phyloP scores from a whole-genome alignment of 2,113 vertebrate genomes.

The Tragulus kanchil region DNA sequence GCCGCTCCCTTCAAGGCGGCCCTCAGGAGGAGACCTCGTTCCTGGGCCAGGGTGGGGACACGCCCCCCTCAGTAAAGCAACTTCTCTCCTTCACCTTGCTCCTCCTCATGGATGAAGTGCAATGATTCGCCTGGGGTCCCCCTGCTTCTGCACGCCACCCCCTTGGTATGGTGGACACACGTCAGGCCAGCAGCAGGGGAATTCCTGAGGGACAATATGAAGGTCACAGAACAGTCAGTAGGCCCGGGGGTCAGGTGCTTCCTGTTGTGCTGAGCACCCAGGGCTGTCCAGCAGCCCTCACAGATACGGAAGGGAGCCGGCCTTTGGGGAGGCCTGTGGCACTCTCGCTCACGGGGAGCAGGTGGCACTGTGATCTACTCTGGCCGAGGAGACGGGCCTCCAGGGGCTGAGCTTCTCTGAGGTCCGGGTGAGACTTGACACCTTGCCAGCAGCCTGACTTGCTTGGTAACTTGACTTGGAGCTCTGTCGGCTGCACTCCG shows the following conservation, averaged over 20 bases:
- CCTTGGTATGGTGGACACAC: neutral
- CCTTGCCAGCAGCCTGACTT: neutral
- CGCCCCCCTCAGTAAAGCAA: neutral
- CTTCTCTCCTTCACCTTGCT: neutral
- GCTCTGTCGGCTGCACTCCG: neutral
- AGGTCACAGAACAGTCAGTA: neutral
- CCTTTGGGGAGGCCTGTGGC: neutral
- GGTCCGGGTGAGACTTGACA: neutral
- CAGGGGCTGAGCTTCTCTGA: neutral
- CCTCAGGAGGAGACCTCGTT: neutral
- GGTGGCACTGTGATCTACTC: neutral
- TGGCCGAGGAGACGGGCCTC: neutral
- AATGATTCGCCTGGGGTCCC: neutral
- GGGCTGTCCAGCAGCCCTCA: conserved; percentile 10
- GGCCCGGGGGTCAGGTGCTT: conserved; percentile 69
- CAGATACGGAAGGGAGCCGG: neutral
- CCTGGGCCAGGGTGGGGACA: neutral
- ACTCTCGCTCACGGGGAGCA: neutral
- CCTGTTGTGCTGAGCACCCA: conserved; percentile 70
- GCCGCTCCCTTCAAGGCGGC: neutral
- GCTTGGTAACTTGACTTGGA: neutral
- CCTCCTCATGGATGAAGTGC: neutral
- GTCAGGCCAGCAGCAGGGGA: conserved; percentile 26
- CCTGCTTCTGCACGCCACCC: neutral
- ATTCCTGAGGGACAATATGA: neutral